phyloP scores from a whole-genome alignment of 2,113 vertebrate genomes.

The Xenopus laevis region DNA sequence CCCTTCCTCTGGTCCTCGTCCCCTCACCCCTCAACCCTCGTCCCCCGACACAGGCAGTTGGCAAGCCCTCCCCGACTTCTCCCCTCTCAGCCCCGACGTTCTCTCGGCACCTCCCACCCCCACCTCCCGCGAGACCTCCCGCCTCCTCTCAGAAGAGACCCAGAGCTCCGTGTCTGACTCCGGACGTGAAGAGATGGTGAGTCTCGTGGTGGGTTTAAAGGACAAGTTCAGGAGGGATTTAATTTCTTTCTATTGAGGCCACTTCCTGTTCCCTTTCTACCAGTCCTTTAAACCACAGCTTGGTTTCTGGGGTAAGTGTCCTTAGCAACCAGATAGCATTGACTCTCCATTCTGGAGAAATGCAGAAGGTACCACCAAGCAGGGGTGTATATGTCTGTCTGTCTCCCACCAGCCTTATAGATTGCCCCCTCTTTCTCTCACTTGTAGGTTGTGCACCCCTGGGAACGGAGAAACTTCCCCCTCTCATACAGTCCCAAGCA shows the following conservation, averaged over 20 bases:
- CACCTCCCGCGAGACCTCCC: conserved; percentile 76
- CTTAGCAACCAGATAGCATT: too few species aligned
- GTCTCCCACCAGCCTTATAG: too few species aligned
- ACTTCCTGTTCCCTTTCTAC: too few species aligned
- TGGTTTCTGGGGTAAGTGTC: too few species aligned
- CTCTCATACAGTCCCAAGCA: conserved; percentile 75
- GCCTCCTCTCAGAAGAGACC: conserved; percentile 87
- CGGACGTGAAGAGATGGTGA: conserved; percentile 82
- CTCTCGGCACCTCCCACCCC: conserved; percentile 86
- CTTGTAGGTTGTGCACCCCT: conserved; percentile 85
- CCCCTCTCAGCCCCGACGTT: conserved; percentile 88
- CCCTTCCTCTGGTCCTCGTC: conserved; percentile 82
- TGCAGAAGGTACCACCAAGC: too few species aligned
- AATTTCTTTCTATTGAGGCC: too few species aligned
- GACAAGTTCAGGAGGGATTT: too few species aligned
- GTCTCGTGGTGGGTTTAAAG: conserved; percentile 16
- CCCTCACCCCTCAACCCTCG: conserved; percentile 83
- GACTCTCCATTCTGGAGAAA: too few species aligned
- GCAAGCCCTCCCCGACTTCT: conserved; percentile 79
- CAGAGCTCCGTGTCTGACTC: conserved; percentile 91
- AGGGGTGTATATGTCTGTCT: too few species aligned
- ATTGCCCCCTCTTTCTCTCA: background rate
- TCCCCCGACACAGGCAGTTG: conserved; percentile 82
- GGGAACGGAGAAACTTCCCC: conserved; percentile 87
- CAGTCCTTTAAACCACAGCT: too few species aligned